Conservation (phyloP, 2,888 invertebrate species). For the Nesidiocoris tenuis region DNA sequence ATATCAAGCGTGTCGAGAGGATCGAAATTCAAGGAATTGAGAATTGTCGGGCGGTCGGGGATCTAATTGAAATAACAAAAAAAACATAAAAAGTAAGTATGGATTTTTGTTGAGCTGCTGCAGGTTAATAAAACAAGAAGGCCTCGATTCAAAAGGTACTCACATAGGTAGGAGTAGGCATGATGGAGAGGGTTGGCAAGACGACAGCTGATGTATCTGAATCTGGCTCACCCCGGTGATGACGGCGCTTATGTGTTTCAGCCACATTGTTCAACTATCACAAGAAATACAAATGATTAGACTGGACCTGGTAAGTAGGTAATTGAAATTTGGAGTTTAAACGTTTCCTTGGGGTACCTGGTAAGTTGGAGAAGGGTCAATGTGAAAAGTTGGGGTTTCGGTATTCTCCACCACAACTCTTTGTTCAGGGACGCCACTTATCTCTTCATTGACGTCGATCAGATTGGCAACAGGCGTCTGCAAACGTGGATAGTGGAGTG, state of each 20-base stretch:
- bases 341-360: neutral
- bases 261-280: neutral
- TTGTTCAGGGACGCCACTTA: constrained; percentile 52
- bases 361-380: constrained; percentile 47
- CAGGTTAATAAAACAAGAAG: neutral
- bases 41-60: constrained; percentile 13
- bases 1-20: constrained; percentile 2
- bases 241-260: constrained; percentile 21
- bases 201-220: neutral
- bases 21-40: constrained; percentile 6
- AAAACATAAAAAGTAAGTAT: neutral
- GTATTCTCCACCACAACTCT: constrained; percentile 43
- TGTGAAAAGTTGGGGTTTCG: constrained; percentile 47
- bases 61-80: constrained; percentile 10
- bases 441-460: constrained; percentile 55
- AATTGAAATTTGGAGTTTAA: no score
- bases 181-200: constrained; percentile 19
- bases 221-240: constrained; percentile 21
- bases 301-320: no score
- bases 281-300: no score
- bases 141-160: constrained; percentile 33
- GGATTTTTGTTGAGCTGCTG: no score
- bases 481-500: neutral
- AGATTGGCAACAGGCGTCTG: constrained; percentile 20
- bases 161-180: constrained; percentile 52